Base-by-base conservation (phyloP, 2,113 vertebrate genomes). In the Nestor notabilis region DNA sequence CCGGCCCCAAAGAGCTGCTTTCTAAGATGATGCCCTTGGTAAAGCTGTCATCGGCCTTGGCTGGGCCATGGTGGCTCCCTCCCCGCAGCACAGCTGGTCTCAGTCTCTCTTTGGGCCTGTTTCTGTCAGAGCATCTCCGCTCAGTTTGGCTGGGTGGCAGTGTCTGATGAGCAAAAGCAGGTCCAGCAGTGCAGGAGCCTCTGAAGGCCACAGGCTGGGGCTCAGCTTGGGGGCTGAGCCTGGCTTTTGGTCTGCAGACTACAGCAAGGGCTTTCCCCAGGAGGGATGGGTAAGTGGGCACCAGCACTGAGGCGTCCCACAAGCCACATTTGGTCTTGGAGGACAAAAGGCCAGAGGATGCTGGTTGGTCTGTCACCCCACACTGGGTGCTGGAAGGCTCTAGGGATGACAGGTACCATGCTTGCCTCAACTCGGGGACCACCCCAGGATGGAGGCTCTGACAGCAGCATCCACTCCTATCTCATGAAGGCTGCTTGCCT, bases 81-180 rank as follows among this genome's bases (percentile, higher is more conserved):
- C 33, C 43, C 5, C 18, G 71, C 70, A 19, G 72, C 64, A 14
- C 70, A 9, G 82, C 84, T 5, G 0, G 2, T 0, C 85, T 16
- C 6, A 0, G 1, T 18, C 35, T 53, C 41, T 37, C 28, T 41
- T 7, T 28, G 7, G 19, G 8, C 21, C 56, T 0, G 0, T 28
- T 66, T 41, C 69, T 23, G 2, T 0, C 24, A 13, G 7, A 72
- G n/a, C 52, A 25, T 56, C 60, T 19, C 78, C 18, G 44, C 64
- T 63, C 4, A 5, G 4, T 39, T 70, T 1, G 7, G 24, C n/a
- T 13, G 46, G 27, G 7, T 11, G 24, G 41, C 33, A 17, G 9
- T 5, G 10, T 14, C n/a, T 31, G 53, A 49, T 19, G 53, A 55
- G 66, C 35, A 37, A 33, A 41, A 18, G 15, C 50, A 66, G 52